Evolutionary conservation across 1,140 invertebrate species (phyloP).

Genomic region (Drosophila orena): DNA sequence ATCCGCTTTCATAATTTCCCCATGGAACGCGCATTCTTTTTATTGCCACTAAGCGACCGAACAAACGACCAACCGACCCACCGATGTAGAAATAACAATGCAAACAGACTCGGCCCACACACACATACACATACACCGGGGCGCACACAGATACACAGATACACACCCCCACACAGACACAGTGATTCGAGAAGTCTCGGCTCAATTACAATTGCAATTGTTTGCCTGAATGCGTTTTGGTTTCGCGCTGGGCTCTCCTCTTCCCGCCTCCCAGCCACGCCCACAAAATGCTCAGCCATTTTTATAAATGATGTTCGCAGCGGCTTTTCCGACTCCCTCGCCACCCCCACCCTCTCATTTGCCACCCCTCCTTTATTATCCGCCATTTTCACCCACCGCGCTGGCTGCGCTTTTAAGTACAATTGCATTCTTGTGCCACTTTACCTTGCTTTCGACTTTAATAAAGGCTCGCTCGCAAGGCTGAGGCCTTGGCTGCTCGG

Average conservation of each 20-base stretch:
- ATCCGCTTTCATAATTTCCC: slow-evolving; percentile 83
- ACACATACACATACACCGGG: slow-evolving; percentile 2
- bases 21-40: slow-evolving; percentile 80
- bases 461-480: slow-evolving; percentile 63
- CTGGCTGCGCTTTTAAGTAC: slow-evolving; percentile 47
- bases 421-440: slow-evolving; percentile 61
- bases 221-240: slow-evolving; percentile 82
- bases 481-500: slow-evolving; percentile 32
- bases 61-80: slow-evolving; percentile 33
- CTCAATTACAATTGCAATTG: slow-evolving; percentile 84
- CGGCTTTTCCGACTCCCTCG: slow-evolving; percentile 38
- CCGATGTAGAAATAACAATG: slow-evolving; percentile 77
- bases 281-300: slow-evolving; percentile 67
- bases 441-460: slow-evolving; percentile 60
- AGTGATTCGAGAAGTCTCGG: slow-evolving; percentile 67
- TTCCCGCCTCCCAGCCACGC: slow-evolving; percentile 42
- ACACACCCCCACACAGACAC: slow-evolving; percentile 33
- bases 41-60: slow-evolving; percentile 82
- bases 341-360: not conserved
- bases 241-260: slow-evolving; percentile 56
- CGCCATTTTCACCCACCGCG: slow-evolving; percentile 52
- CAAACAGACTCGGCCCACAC: slow-evolving; percentile 59
- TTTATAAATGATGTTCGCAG: slow-evolving; percentile 74
- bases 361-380: slow-evolving; percentile 33
- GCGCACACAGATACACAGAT: slow-evolving; percentile 34